These are phyloP conservation scores for Lamprologus ornatipinnis DNA, from an alignment of 2,113 vertebrate genomes.

Conservation along the genomic window DNA sequence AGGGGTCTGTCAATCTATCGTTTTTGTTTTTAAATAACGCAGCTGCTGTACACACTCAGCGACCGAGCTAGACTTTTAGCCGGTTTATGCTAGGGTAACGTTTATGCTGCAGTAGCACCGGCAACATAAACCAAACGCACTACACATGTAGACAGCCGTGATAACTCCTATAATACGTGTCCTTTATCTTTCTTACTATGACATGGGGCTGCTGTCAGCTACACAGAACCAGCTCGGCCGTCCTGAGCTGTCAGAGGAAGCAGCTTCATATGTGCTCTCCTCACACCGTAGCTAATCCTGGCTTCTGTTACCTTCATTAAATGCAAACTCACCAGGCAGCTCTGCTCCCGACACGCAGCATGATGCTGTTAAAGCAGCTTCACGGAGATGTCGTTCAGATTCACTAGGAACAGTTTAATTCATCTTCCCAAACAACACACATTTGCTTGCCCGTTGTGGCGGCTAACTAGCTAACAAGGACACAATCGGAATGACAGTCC, in stretches of 20 bases:
- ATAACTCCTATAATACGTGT: not conserved
- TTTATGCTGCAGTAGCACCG: not conserved
- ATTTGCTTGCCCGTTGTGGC: slow-evolving; percentile 17
- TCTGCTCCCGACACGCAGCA: slow-evolving; percentile 70
- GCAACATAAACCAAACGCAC: not conserved
- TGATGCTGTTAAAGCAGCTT: slow-evolving; percentile 28
- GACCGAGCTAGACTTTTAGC: not conserved
- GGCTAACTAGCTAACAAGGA: slow-evolving; percentile 64
- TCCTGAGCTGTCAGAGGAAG: slow-evolving; percentile 29
- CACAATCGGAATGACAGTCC: slow-evolving; percentile 59
- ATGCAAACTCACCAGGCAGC: slow-evolving; percentile 62
- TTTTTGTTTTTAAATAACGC: not conserved
- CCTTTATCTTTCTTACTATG: not conserved
- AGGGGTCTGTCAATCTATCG: not conserved
- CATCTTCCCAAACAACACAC: slow-evolving; percentile 51
- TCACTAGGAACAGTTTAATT: slow-evolving; percentile 22
- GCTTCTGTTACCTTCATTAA: not conserved
- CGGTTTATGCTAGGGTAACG: not conserved
- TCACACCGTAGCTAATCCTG: not conserved
- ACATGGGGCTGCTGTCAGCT: not conserved
- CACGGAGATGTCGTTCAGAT: slow-evolving; percentile 4
- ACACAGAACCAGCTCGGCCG: not conserved
- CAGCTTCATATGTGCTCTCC: not conserved
- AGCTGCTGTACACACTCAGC: not conserved
- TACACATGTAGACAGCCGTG: not conserved